phyloP scores from a whole-genome alignment of 2,888 invertebrate genomes.

The Melitaea athalia region DNA sequence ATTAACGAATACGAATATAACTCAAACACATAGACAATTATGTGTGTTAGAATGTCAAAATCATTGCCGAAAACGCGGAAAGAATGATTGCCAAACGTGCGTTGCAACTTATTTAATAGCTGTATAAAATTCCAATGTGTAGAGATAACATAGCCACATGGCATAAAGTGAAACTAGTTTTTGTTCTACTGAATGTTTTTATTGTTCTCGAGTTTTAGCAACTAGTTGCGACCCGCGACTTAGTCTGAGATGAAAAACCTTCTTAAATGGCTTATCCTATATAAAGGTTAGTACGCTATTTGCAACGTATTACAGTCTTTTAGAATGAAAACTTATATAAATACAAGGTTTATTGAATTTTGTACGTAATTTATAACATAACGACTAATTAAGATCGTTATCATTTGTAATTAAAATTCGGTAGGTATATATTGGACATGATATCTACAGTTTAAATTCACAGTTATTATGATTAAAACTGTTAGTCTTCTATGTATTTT shows the following conservation, averaged over 20 bases:
- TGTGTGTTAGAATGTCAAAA: conserved; percentile 37
- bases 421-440: not conserved
- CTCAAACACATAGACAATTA: conserved; percentile 32
- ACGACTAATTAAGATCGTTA: not conserved
- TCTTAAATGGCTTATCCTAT: not conserved
- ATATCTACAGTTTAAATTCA: too few species aligned
- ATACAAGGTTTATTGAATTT: not conserved
- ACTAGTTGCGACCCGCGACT: not conserved
- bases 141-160: conserved; percentile 35
- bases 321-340: not conserved
- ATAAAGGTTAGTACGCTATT: not conserved
- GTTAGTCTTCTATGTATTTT: not conserved
- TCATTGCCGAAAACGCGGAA: conserved; percentile 39
- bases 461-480: too few species aligned
- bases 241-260: not conserved
- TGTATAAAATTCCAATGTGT: conserved; percentile 37
- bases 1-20: not conserved
- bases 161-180: conserved; percentile 31
- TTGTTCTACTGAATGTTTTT: conserved; percentile 16
- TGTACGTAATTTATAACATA: not conserved
- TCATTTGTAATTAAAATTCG: not conserved
- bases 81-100: conserved; percentile 35
- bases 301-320: not conserved
- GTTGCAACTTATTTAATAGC: conserved; percentile 38
- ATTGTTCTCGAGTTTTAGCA: not conserved